These are phyloP conservation scores for Drosophila mettleri DNA, from an alignment of 2,888 invertebrate genomes.

Conservation along the genomic window DNA sequence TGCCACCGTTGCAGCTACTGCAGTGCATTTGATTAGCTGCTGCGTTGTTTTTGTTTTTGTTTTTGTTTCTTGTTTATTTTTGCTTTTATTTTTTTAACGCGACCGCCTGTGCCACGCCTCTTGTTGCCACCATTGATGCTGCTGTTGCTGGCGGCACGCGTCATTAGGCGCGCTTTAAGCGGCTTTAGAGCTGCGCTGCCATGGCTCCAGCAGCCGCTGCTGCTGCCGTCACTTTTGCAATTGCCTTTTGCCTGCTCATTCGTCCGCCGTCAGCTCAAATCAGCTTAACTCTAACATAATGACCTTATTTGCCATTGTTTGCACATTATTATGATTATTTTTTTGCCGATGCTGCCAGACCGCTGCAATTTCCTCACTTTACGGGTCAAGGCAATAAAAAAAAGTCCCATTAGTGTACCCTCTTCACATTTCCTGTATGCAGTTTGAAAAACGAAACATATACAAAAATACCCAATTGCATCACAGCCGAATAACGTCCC, in stretches of 20 bases:
- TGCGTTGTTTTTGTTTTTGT: slow-evolving; percentile 25
- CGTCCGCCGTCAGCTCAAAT: slow-evolving; percentile 68
- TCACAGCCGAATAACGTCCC: slow-evolving; percentile 34
- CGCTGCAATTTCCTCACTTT: slow-evolving; percentile 69
- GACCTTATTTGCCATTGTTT: slow-evolving; percentile 80
- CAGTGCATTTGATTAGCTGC: slow-evolving; percentile 64
- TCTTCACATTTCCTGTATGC: slow-evolving; percentile 28
- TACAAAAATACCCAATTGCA: slow-evolving; percentile 41
- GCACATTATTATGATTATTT: slow-evolving; percentile 77
- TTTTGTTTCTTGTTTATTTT: slow-evolving; percentile 20
- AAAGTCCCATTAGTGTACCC: slow-evolving; percentile 38
- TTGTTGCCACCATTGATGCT: slow-evolving; percentile 30
- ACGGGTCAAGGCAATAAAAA: slow-evolving; percentile 75
- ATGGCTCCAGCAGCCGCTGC: slow-evolving; percentile 19
- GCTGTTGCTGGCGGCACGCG: slow-evolving; percentile 67
- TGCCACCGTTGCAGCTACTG: slow-evolving; percentile 43
- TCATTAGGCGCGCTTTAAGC: slow-evolving; percentile 77
- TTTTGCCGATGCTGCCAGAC: slow-evolving; percentile 48
- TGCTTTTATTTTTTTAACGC: slow-evolving; percentile 38
- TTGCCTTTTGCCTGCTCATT: slow-evolving; percentile 48
- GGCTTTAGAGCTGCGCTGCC: slow-evolving; percentile 60
- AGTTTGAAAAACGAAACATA: slow-evolving; percentile 1
- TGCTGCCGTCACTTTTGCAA: slow-evolving; percentile 73
- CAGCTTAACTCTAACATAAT: slow-evolving; percentile 77
- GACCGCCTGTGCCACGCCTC: slow-evolving; percentile 55